Evolutionary conservation across 2,888 invertebrate species (phyloP), one percentile per base, ranked within the genome.

Genomic region (Drosophila seclusa): DNA sequence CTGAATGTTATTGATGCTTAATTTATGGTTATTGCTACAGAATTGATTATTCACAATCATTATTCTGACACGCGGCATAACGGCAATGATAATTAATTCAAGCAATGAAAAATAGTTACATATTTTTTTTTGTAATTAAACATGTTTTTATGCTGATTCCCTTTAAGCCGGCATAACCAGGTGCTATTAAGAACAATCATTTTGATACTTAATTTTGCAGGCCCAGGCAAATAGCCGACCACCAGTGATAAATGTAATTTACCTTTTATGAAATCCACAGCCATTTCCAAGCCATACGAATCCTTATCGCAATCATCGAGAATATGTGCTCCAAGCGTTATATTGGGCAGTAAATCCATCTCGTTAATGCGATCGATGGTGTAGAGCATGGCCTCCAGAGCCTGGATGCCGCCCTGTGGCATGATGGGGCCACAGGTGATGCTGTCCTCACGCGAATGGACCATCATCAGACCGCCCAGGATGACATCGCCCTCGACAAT

Each of bases 261-360:
- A 97, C 98, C 98, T 95, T 97, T 97, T 81, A 98, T 98, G 92
- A 98, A 98, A 93, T 98, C 98, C 52, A 98, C 96, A 2, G 98
- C 97, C 96, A 98, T 97, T 93, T 98, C 98, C 60, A 98, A 94
- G 0, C 98, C 98, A 90, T 97, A 97, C 8, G 98, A 97, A 92
- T 98, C 98, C 93, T 97, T 96, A 93, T 98, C 98, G 92, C 98
- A 98, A 93, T 98, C 98, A 92, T 98, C 98, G 54, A 98, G 95
- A 73, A 98, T 96, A 89, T 97, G 96, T 0, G 97, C 97, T 21
- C 98, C 98, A 57, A 98, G 94, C 31, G 94, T 94, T 60, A 98
- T 95, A 52, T 96, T 96, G 34, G 97, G 95, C 77, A 96, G 93
- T 74, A 95, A 93, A 36, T 93, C 91, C 78, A 94, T 93, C 88